Evolutionary conservation across 2,888 invertebrate genomes (phyloP).

Genomic region (Polyommatus icarus): DNA sequence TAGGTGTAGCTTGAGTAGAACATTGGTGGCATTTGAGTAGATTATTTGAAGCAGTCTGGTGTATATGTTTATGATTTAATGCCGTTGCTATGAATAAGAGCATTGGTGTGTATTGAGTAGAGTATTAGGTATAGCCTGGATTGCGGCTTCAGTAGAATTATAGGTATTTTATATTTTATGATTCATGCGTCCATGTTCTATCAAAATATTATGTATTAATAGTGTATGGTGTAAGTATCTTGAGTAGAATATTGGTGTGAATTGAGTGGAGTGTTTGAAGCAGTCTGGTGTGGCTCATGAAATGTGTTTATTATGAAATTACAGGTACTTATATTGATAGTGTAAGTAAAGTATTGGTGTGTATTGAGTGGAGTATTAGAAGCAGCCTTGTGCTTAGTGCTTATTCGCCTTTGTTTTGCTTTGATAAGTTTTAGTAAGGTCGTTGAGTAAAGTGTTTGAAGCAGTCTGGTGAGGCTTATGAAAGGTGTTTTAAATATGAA

Average conservation of each 20-base stretch:
- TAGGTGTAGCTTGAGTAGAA: constrained; percentile 17
- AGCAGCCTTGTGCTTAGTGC: not conserved
- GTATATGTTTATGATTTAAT: not conserved
- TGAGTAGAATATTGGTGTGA: constrained; percentile 33
- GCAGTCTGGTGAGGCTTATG: not conserved
- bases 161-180: too few relatives aligned
- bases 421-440: not conserved
- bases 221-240: not conserved
- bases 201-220: too few relatives aligned
- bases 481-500: too few relatives aligned
- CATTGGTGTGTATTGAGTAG: not conserved
- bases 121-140: not conserved
- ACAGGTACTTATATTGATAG: too few relatives aligned
- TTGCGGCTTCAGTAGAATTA: too few relatives aligned
- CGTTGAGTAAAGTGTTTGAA: not conserved
- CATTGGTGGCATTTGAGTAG: constrained; percentile 27
- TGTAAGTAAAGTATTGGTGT: too few relatives aligned
- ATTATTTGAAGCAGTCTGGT: constrained; percentile 30
- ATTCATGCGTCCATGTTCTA: too few relatives aligned
- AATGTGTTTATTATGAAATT: too few relatives aligned
- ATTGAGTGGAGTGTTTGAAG: not conserved
- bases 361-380: constrained; percentile 30
- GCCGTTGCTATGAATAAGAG: too few relatives aligned
- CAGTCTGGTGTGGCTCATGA: too few relatives aligned
- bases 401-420: not conserved